A percentile compares a stretch with the other conserved stretches of the same genome.
phyloP scores from a whole-genome alignment of 2,888 invertebrate genomes.

The Polydrusus tereticollis region DNA sequence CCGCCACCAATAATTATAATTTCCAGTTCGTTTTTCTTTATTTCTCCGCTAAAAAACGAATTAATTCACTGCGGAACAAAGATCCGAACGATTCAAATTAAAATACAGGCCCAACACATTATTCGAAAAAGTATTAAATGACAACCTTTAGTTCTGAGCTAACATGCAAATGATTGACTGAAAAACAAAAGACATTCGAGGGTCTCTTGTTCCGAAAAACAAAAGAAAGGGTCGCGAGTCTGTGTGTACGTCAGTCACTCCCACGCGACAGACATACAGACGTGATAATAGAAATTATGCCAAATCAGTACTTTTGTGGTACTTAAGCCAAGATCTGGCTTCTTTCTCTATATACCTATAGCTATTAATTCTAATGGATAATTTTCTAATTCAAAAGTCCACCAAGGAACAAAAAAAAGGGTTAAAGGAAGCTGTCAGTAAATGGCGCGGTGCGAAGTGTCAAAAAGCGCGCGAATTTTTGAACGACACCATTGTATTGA shows the following conservation, averaged over 20 bases:
- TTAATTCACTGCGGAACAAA: constrained; percentile 20
- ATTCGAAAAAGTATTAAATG: constrained; percentile 55
- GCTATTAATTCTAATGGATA: constrained; percentile 34
- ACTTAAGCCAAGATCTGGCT: too few relatives aligned
- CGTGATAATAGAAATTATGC: too few relatives aligned
- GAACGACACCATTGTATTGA: constrained; percentile 9
- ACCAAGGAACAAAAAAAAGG: constrained; percentile 24
- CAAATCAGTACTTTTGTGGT: too few relatives aligned
- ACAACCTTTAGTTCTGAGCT: constrained; percentile 45
- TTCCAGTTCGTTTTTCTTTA: constrained; percentile 17
- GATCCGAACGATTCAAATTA: constrained; percentile 25
- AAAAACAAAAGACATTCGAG: constrained; percentile 50
- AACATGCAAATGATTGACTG: constrained; percentile 54
- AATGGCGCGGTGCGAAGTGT: not conserved
- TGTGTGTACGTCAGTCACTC: constrained; percentile 36
- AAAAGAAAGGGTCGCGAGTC: constrained; percentile 49
- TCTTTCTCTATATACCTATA: not conserved
- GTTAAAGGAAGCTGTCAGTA: not conserved
- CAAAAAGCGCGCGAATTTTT: constrained; percentile 24
- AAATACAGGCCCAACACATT: constrained; percentile 26
- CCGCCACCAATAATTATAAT: constrained; percentile 16
- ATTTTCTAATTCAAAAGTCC: constrained; percentile 42
- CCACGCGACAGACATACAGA: constrained; percentile 36
- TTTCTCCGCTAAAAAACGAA: constrained; percentile 22
- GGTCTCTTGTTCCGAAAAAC: constrained; percentile 45